These are phyloP conservation scores for Atethmia centrago DNA, from an alignment of 2,888 invertebrate species.

Conservation along the genomic window DNA sequence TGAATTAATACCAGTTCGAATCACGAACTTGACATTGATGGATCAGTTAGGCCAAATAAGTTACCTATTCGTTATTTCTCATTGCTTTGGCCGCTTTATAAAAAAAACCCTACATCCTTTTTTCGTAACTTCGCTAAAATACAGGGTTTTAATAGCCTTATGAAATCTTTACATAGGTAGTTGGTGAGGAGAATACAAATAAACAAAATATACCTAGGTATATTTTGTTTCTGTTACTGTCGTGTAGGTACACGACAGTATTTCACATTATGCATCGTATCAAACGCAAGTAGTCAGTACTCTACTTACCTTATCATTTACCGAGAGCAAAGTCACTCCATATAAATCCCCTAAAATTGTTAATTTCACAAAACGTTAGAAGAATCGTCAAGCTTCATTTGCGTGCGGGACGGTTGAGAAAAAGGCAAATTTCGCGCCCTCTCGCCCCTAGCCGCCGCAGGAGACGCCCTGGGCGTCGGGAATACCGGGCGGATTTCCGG, in stretches of 20 bases:
- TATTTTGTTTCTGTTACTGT: too few relatives aligned
- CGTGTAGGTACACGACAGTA: too few relatives aligned
- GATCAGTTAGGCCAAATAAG: slow-evolving; percentile 40
- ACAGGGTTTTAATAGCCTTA: background rate
- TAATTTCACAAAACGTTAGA: slow-evolving; percentile 7
- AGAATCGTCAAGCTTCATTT: slow-evolving; percentile 32
- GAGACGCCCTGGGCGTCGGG: too few relatives aligned
- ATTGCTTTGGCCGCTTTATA: slow-evolving; percentile 10
- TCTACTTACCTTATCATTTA: background rate
- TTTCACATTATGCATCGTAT: background rate
- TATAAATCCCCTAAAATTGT: slow-evolving; percentile 14
- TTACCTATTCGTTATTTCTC: too few relatives aligned
- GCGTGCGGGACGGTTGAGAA: too few relatives aligned
- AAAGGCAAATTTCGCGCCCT: too few relatives aligned
- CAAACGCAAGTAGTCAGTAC: slow-evolving; percentile 4
- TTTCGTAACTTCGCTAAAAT: background rate
- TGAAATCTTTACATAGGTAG: background rate
- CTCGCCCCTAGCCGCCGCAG: too few relatives aligned
- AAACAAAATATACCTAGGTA: too few relatives aligned
- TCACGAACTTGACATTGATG: slow-evolving; percentile 51
- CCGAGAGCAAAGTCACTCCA: background rate
- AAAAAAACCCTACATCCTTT: background rate
- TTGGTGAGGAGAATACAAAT: background rate
- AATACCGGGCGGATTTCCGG: too few relatives aligned
- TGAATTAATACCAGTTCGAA: slow-evolving; percentile 42